Evolutionary conservation across 2,797 vertebrate species (phyloP), one percentile per base, ranked within the genome.

Genomic region (Dendrocincla tyrannina): DNA sequence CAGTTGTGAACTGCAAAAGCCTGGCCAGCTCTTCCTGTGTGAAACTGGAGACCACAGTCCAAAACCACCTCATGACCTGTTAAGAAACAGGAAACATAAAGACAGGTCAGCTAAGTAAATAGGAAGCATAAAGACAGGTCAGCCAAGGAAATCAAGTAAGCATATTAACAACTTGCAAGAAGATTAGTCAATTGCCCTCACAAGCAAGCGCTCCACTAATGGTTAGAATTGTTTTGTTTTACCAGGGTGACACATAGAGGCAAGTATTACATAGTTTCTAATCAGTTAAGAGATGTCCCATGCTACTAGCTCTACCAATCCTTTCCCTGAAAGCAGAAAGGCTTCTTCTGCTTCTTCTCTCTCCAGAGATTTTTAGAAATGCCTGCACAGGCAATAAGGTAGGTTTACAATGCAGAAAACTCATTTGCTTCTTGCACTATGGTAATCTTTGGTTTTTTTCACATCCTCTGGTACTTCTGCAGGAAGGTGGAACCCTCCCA

Each of bases 61-160:
- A 99, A 98, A 99, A 99, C 99, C 99, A 99, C 96, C 99, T 99
- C 99, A 99, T 99, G 91, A 99, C 99, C 99, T 99, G 96, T 52
- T 52, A 84, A 59, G 64, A 55, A 95, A 37, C 72, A 68, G 49
- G 24, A 85, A 91, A 89, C 14, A 28, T 52, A 91, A 52, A 83
- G 73, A 39, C 50, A 93, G 20, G 32, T 95, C 82, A 94, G 69
- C 12, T 50, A 94, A 88, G 35, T 42, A 93, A 84, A 85, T 28
- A 52, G 50, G 23, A 52, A 30, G 17, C 28, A 19, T 52, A 30
- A 52, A 30, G 30, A 53, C 30, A 92, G 20, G 32, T 93, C 81
- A 93, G 64, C 9, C 55, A 94, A 88, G 35, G 49, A 92, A 80
- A 85, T n/a, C 39, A 73, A 88, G 19, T 20, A 84, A 77, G 22